Conservation (phyloP, 2,113 vertebrate genomes). For the Phocoena phocoena region DNA sequence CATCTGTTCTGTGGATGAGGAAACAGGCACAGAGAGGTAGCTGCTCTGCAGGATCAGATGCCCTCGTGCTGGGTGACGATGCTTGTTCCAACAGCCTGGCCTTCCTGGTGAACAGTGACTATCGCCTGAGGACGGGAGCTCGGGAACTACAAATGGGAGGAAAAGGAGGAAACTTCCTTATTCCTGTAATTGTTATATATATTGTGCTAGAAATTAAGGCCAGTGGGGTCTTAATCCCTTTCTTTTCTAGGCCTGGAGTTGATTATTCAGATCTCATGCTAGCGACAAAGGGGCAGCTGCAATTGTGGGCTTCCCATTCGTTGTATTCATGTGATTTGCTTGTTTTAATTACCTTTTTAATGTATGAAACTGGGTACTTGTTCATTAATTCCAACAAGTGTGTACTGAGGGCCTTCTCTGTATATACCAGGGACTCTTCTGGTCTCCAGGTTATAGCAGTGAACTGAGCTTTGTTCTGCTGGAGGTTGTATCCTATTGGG, state of each 20-base stretch:
- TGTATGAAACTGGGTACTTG: background rate
- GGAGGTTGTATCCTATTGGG: background rate
- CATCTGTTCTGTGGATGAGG: background rate
- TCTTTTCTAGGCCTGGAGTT: background rate
- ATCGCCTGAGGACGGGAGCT: background rate
- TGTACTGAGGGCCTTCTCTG: background rate
- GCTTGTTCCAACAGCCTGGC: rapidly evolving
- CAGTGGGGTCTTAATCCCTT: background rate
- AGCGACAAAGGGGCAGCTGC: background rate
- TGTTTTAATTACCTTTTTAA: background rate
- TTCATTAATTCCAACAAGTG: background rate
- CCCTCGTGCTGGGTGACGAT: rapidly evolving
- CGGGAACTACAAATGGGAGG: background rate
- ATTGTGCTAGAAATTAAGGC: background rate
- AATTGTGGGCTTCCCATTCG: too few relatives aligned
- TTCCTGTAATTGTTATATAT: rapidly evolving
- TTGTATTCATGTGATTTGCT: background rate
- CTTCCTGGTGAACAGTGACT: background rate
- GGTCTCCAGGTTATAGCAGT: background rate
- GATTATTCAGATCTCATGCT: background rate
- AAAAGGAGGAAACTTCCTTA: background rate
- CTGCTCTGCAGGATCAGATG: background rate
- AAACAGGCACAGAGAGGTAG: background rate
- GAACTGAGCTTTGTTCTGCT: background rate
- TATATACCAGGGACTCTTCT: background rate